Evolutionary conservation across 2,888 invertebrate genomes (phyloP).

Genomic region (Hydroisotoma schaefferi): DNA sequence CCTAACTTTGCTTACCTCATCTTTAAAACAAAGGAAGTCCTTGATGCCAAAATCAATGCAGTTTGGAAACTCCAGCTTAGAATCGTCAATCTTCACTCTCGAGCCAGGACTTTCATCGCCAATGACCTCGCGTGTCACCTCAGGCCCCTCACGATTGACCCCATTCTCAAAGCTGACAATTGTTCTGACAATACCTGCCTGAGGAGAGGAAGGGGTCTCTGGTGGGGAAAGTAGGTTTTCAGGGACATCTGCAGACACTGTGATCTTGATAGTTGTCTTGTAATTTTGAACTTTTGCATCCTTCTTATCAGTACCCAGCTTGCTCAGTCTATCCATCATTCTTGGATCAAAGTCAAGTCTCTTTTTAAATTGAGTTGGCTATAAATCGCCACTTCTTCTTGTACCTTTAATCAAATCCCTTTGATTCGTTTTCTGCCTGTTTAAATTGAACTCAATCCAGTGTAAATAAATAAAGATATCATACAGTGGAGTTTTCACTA

Average conservation of each 20-base stretch:
- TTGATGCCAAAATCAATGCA: constrained; percentile 47
- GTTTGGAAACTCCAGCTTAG: constrained; percentile 25
- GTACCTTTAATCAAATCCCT: no score
- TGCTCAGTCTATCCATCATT: no score
- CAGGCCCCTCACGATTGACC: background rate
- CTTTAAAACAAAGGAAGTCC: constrained; percentile 44
- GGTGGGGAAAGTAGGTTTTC: constrained; percentile 4
- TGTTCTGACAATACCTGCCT: constrained; percentile 19
- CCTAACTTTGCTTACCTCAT: constrained; percentile 40
- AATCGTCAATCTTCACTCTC: constrained; percentile 34
- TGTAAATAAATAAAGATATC: no score
- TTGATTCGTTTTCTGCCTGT: no score
- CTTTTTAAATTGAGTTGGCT: no score
- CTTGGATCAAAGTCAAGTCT: no score
- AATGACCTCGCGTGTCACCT: constrained; percentile 9
- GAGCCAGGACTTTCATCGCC: constrained; percentile 21
- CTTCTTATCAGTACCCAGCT: no score
- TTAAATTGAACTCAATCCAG: no score
- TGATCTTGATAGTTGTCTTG: constrained; percentile 40
- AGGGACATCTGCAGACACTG: constrained; percentile 42
- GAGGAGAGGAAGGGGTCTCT: background rate
- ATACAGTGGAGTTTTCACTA: no score
- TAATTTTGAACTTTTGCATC: background rate
- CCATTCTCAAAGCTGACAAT: constrained; percentile 18
- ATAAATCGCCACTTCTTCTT: no score